Percentiles rank a stretch among this genome's conserved stretches.
These are phyloP conservation scores for Podarcis lilfordi DNA, from an alignment of 2,797 vertebrate species.

Conservation along the genomic window DNA sequence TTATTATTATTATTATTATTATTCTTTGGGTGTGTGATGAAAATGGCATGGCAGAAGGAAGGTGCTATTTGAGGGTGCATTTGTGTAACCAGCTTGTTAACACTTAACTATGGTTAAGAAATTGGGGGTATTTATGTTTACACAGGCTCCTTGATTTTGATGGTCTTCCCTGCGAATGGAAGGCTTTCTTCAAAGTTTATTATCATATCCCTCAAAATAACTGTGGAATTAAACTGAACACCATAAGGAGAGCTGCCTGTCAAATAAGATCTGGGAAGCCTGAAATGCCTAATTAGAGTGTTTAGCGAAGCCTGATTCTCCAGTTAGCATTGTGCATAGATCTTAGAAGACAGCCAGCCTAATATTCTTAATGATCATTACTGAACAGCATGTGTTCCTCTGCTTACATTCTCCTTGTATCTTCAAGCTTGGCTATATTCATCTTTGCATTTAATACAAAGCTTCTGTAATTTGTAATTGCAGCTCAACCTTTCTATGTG, in stretches of 20 bases:
- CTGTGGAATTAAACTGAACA: conserved; percentile 17
- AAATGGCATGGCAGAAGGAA: background rate
- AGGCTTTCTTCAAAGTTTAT: background rate
- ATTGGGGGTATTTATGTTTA: background rate
- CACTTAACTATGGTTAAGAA: background rate
- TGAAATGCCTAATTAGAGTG: conserved; percentile 40
- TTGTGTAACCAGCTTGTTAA: background rate
- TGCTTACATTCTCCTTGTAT: conserved; percentile 38
- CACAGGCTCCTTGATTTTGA: background rate
- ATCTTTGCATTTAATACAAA: conserved; percentile 55
- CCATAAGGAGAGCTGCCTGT: conserved; percentile 27
- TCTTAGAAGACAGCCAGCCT: conserved; percentile 26
- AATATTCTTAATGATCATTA: conserved; percentile 51
- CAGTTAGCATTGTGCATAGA: background rate
- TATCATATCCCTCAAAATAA: conserved; percentile 47
- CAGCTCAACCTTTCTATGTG: conserved; percentile 39
- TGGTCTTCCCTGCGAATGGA: background rate
- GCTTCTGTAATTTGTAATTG: conserved; percentile 44
- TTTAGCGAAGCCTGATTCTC: conserved; percentile 26
- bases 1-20: too few species aligned
- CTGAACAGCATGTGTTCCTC: conserved; percentile 33
- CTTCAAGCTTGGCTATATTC: conserved; percentile 48
- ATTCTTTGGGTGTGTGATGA: too few species aligned
- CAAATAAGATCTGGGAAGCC: conserved; percentile 37
- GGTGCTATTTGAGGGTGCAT: background rate